Percentiles rank a stretch among this genome's conserved stretches.
phyloP scores from a whole-genome alignment of 1,140 invertebrate genomes.

The Drosophila punjabiensis region DNA sequence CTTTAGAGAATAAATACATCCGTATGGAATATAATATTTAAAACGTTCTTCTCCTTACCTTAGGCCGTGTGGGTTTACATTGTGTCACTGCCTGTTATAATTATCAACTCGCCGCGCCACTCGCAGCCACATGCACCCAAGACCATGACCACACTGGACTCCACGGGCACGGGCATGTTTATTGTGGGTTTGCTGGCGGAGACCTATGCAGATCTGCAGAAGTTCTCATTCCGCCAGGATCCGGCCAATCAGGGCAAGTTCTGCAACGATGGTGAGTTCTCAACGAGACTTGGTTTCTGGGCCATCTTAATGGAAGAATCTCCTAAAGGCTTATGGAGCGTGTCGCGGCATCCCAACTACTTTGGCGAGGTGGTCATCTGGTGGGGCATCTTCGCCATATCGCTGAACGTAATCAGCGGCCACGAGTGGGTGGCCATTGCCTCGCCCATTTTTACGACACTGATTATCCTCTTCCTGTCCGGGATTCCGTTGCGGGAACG shows the following conservation, averaged over 20 bases:
- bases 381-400: slow-evolving; percentile 97
- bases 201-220: slow-evolving; percentile 96
- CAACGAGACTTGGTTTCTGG: background rate
- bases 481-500: slow-evolving; percentile 94
- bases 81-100: slow-evolving; percentile 95
- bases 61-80: slow-evolving; percentile 97
- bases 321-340: slow-evolving; percentile 91
- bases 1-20: background rate
- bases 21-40: background rate
- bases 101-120: slow-evolving; percentile 95
- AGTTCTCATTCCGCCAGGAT: slow-evolving; percentile 95
- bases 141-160: slow-evolving; percentile 94
- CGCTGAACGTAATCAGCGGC: slow-evolving; percentile 93
- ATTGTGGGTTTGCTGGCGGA: slow-evolving; percentile 93
- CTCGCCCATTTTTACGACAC: slow-evolving; percentile 94
- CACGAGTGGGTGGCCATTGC: slow-evolving; percentile 93
- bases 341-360: slow-evolving; percentile 97
- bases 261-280: slow-evolving; percentile 92
- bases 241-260: slow-evolving; percentile 94
- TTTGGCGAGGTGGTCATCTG: slow-evolving; percentile 97
- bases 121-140: slow-evolving; percentile 91
- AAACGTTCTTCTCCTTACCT: background rate
- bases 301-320: background rate
- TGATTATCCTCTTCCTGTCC: slow-evolving; percentile 95
- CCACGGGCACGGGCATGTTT: slow-evolving; percentile 93